Conservation (phyloP, 2,113 vertebrate genomes). For the Acanthochromis polyacanthus region DNA sequence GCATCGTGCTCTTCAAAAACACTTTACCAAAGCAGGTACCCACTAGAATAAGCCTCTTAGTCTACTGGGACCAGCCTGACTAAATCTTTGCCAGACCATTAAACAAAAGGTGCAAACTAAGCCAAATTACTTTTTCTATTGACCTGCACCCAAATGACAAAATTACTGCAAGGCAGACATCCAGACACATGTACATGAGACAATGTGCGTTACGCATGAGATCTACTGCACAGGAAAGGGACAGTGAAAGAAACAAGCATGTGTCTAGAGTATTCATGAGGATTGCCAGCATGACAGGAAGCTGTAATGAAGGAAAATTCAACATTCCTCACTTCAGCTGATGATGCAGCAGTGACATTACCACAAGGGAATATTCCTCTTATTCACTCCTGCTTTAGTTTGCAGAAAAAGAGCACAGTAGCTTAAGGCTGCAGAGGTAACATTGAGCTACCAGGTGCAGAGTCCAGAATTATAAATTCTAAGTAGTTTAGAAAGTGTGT, state of each 20-base stretch:
- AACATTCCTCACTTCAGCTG: slow-evolving; percentile 35
- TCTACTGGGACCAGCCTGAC: slow-evolving; percentile 45
- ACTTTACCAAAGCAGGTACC: slow-evolving; percentile 29
- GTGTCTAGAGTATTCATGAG: not conserved
- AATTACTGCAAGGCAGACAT: not conserved
- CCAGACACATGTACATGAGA: not conserved
- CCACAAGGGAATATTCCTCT: not conserved
- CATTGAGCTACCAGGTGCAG: not conserved
- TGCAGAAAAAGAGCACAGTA: slow-evolving; percentile 2
- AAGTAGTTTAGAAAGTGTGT: not conserved
- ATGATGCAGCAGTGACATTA: slow-evolving; percentile 29
- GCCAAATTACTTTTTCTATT: slow-evolving; percentile 32
- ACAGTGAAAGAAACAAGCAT: not conserved
- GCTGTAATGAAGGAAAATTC: not conserved
- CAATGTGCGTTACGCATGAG: not conserved
- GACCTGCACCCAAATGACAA: slow-evolving; percentile 4
- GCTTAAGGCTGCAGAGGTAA: not conserved
- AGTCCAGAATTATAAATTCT: not conserved
- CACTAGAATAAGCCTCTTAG: slow-evolving; percentile 58
- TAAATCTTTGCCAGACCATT: slow-evolving; percentile 40
- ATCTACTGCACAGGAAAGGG: not conserved
- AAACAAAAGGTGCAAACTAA: slow-evolving; percentile 44
- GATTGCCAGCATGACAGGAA: slow-evolving; percentile 17
- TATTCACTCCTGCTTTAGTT: not conserved
- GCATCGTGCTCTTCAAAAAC: slow-evolving; percentile 6